phyloP scores from a whole-genome alignment of 2,797 vertebrate genomes.

The Microctenopoma stevenorrisi region DNA sequence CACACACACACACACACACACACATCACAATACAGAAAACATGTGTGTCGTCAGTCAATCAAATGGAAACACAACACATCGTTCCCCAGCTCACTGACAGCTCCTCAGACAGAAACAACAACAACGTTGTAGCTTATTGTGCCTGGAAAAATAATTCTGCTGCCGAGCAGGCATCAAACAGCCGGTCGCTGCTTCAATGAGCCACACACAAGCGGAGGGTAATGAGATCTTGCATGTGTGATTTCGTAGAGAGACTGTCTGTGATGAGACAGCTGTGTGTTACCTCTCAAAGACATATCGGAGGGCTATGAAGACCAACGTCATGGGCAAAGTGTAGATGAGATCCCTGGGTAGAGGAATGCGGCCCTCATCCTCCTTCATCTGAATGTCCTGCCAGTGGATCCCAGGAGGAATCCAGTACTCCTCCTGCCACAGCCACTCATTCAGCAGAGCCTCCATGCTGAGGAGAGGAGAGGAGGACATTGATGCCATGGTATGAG shows the following conservation, averaged over 20 bases:
- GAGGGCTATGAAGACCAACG: conserved; percentile 82
- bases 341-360: conserved; percentile 87
- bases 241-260: not conserved
- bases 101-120: too few relatives aligned
- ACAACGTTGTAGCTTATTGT: too few relatives aligned
- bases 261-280: conserved; percentile 35
- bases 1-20: conserved; percentile 1
- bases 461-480: conserved; percentile 61
- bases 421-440: conserved; percentile 88
- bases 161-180: conserved; percentile 21
- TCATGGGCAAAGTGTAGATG: conserved; percentile 83
- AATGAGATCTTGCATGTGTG: not conserved
- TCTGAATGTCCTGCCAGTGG: conserved; percentile 85
- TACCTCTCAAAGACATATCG: conserved; percentile 89
- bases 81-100: too few relatives aligned
- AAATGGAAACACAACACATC: conserved; percentile 5
- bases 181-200: not conserved
- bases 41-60: conserved; percentile 13
- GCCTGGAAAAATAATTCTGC: conserved; percentile 17
- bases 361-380: conserved; percentile 57
- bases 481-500: not conserved
- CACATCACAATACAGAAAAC: conserved; percentile 14
- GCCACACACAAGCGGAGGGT: not conserved
- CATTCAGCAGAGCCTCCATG: conserved; percentile 84
- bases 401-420: conserved; percentile 89